These are phyloP conservation scores for Sitophilus oryzae DNA, from an alignment of 1,140 invertebrate genomes.

Conservation along the genomic window DNA sequence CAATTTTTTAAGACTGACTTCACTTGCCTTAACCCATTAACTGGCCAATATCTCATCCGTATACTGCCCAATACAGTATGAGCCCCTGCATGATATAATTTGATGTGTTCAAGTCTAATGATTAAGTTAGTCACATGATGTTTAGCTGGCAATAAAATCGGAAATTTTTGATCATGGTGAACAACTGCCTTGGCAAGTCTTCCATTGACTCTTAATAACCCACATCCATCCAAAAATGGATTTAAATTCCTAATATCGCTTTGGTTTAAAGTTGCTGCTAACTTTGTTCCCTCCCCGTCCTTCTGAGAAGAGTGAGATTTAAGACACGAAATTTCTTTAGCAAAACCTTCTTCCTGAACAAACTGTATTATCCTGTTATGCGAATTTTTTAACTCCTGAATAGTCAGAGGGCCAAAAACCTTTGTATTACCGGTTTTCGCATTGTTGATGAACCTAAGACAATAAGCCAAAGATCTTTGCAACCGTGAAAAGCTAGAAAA, in stretches of 20 bases:
- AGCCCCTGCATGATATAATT: conserved; percentile 9
- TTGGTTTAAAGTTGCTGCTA: neutral
- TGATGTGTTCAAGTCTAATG: conserved; percentile 3
- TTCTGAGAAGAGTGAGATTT: neutral
- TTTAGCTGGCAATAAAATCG: conserved; percentile 10
- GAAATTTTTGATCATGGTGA: neutral
- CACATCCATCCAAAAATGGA: conserved; percentile 1
- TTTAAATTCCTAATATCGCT: neutral
- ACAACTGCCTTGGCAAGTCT: neutral
- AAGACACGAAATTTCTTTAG: neutral
- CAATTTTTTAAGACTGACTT: conserved; percentile 3
- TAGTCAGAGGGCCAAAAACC: neutral
- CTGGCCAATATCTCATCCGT: conserved; percentile 4
- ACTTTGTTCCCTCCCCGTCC: too few species aligned
- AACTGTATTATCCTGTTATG: neutral
- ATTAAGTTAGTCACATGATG: neutral
- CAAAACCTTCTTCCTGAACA: neutral
- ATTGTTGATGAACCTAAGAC: conserved; percentile 4
- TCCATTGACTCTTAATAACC: neutral
- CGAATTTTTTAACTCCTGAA: conserved; percentile 3
- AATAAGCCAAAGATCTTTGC: conserved; percentile 3
- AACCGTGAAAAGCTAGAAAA: conserved; percentile 3
- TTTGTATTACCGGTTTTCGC: neutral
- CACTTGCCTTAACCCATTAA: neutral
- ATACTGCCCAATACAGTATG: neutral